Evolutionary conservation across 1,140 invertebrate species (phyloP).

Genomic region (Acromyrmex heyeri): DNA sequence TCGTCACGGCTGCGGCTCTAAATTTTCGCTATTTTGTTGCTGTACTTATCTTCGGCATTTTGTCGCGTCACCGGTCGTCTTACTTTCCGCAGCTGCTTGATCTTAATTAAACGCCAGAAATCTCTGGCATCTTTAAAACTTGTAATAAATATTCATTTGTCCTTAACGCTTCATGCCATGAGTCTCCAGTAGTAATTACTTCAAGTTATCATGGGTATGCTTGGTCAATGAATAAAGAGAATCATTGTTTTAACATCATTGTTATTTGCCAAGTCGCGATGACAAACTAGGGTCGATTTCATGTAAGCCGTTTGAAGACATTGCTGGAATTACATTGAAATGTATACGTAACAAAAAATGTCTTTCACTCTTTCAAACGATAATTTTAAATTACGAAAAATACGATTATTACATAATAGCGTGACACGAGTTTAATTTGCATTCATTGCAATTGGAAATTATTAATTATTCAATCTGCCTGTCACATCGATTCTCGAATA

Average conservation of each 20-base stretch:
- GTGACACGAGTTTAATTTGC: slow-evolving; percentile 45
- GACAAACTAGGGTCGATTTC: not conserved
- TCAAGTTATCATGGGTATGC: slow-evolving; percentile 12
- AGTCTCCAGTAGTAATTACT: slow-evolving; percentile 16
- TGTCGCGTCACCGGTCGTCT: slow-evolving; percentile 12
- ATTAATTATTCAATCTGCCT: slow-evolving; percentile 49
- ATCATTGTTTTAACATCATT: slow-evolving; percentile 8
- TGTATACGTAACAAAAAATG: not conserved
- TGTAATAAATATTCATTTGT: slow-evolving; percentile 56
- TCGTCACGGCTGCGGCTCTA: slow-evolving; percentile 54
- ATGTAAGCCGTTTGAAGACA: not conserved
- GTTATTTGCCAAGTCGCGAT: slow-evolving; percentile 20
- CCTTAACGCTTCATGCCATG: slow-evolving; percentile 5
- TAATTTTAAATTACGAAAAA: slow-evolving; percentile 27
- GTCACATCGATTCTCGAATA: slow-evolving; percentile 41
- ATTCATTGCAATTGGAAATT: slow-evolving; percentile 55
- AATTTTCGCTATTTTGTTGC: slow-evolving; percentile 60
- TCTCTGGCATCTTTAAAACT: slow-evolving; percentile 55
- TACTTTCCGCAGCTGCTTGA: slow-evolving; percentile 45
- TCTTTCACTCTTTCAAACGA: not conserved
- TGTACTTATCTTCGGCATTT: slow-evolving; percentile 57
- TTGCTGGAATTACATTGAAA: not conserved
- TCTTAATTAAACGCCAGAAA: slow-evolving; percentile 59
- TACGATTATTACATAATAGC: slow-evolving; percentile 28
- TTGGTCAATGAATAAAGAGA: slow-evolving; percentile 39